phyloP scores from a whole-genome alignment of 2,888 invertebrate genomes.

The Ischnus inquisitorius region DNA sequence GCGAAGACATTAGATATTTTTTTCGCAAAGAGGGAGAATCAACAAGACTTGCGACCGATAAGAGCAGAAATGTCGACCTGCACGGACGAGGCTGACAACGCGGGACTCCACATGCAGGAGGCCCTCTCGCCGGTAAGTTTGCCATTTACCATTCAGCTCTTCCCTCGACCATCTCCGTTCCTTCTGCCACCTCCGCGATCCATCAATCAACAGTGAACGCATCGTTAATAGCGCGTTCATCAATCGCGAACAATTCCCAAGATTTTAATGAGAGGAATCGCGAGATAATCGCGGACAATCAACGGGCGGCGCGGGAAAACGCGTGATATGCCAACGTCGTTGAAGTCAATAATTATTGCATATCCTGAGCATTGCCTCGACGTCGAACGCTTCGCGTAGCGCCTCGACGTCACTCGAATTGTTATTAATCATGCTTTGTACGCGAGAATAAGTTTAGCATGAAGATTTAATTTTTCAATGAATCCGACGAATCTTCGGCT shows the following conservation, averaged over 20 bases:
- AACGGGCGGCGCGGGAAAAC: neutral
- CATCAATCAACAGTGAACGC: conserved; percentile 35
- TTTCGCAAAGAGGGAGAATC: conserved; percentile 51
- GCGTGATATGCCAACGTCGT: neutral
- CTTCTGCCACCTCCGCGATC: conserved; percentile 23
- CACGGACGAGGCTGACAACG: conserved; percentile 83
- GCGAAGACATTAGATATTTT: conserved; percentile 8
- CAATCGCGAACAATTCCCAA: conserved; percentile 35
- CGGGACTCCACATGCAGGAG: conserved; percentile 83
- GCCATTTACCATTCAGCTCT: neutral
- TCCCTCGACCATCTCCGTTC: neutral
- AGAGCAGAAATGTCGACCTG: conserved; percentile 83
- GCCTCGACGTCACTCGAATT: neutral
- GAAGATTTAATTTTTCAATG: conserved; percentile 7
- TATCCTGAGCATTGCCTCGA: neutral
- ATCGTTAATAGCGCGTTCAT: conserved; percentile 50
- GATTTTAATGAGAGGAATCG: conserved; percentile 26
- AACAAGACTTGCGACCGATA: conserved; percentile 66
- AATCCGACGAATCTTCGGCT: neutral
- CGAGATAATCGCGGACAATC: neutral
- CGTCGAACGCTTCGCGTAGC: neutral
- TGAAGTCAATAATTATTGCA: neutral
- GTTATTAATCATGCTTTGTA: neutral
- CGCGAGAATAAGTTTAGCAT: neutral
- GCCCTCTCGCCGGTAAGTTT: conserved; percentile 84